Evolutionary conservation across 2,888 invertebrate genomes (phyloP), one percentile per base, ranked within the genome.

Genomic region (Antheraea yamamai): DNA sequence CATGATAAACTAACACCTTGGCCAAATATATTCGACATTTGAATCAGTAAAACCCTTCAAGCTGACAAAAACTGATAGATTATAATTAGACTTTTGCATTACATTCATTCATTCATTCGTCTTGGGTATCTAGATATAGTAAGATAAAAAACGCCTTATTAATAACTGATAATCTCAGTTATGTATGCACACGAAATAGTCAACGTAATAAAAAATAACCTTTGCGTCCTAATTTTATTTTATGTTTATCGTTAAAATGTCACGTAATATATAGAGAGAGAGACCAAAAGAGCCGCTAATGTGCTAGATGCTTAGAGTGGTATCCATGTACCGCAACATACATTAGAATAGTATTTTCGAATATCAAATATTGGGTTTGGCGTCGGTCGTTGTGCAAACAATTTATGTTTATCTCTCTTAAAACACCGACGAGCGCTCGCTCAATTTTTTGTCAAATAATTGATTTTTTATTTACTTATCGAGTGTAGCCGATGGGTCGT

Each of bases 291-390:
- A 88, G 91, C 93, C 92, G 92, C 92, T 90, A 89, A 91, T 91
- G 90, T 90, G 91, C 89, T 88, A 89, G 89, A 89, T 88, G 89
- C 85, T 83, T 82, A 83, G 86, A 90, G 89, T 86, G 87, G 85
- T 81, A 83, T 80, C 81, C 84, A 85, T 90, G 90, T 90, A 88
- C 89, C 87, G 85, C 91, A 89, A 93, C 93, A 93, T 89, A 93
- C 92, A 92, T 93, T 92, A 92, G 93, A 93, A 94, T 92, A 92
- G 93, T 92, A 92, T 94, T 94, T 95, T 95, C 93, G 91, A 94
- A 94, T 90, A 91, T 92, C 91, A 90, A 95, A 95, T 94, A 95
- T 95, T 95, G 87, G 87, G 91, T 89, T 89, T 93, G 91, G 91
- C 92, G 91, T 90, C 91, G 94, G 92, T 90, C 94, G 91, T 89